Percentiles rank a stretch among this genome's conserved stretches.
Evolutionary conservation across 2,113 vertebrate genomes (phyloP).

Genomic region (Lethenteron camtschaticum): DNA sequence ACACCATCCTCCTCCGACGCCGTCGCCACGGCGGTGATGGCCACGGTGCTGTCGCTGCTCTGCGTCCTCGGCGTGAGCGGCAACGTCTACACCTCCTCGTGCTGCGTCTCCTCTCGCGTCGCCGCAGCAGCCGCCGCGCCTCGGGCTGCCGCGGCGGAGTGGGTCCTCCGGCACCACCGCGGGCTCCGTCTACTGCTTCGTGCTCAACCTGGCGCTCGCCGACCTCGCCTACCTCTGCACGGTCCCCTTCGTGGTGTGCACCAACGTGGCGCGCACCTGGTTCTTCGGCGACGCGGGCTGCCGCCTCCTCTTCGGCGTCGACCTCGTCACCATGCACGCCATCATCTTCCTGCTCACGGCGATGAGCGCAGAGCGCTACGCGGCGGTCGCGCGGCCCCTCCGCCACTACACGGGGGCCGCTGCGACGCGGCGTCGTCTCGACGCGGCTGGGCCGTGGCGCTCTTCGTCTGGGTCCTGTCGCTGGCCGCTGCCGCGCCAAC

Average conservation of each 20-base stretch:
- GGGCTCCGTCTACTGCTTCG: slow-evolving; percentile 29
- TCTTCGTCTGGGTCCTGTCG: slow-evolving; percentile 35
- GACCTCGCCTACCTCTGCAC: slow-evolving; percentile 49
- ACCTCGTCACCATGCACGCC: slow-evolving; percentile 51
- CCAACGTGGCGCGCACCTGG: slow-evolving; percentile 39
- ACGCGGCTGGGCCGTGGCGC: slow-evolving; percentile 23
- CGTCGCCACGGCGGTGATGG: slow-evolving; percentile 34
- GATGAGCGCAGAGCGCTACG: slow-evolving; percentile 42
- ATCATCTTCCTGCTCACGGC: slow-evolving; percentile 46
- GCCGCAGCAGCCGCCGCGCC: slow-evolving; percentile 17
- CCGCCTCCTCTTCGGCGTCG: slow-evolving; percentile 36
- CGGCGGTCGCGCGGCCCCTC: slow-evolving; percentile 34
- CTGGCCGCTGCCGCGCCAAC: slow-evolving; percentile 40
- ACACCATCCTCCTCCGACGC: slow-evolving; percentile 20
- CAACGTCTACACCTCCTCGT: slow-evolving; percentile 44
- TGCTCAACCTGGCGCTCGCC: slow-evolving; percentile 40
- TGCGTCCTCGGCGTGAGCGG: slow-evolving; percentile 35
- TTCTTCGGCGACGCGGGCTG: slow-evolving; percentile 41
- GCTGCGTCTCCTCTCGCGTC: slow-evolving; percentile 8
- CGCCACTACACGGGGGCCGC: slow-evolving; percentile 33
- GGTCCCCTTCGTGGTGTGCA: slow-evolving; percentile 42
- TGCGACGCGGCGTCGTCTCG: slow-evolving; percentile 22
- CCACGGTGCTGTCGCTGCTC: slow-evolving; percentile 36
- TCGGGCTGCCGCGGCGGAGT: slow-evolving; percentile 7
- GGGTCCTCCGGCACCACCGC: slow-evolving; percentile 6